Evolutionary conservation across 2,888 invertebrate genomes (phyloP).

Genomic region (Coelopa pilipes): DNA sequence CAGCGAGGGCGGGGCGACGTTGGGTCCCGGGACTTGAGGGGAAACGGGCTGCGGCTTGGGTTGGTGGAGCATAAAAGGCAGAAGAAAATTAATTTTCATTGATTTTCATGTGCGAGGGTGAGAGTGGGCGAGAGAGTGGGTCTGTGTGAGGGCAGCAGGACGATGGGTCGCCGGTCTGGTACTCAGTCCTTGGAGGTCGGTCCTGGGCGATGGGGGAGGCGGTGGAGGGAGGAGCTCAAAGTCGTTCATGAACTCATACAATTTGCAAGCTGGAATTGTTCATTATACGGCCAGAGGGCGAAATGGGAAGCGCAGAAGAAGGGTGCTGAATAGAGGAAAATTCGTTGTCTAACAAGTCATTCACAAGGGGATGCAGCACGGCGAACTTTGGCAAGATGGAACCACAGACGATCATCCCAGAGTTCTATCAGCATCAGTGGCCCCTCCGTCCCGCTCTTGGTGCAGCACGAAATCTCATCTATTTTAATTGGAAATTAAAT

Average conservation of each 20-base stretch:
- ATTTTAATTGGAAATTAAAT: too few relatives aligned
- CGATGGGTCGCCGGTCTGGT: too few relatives aligned
- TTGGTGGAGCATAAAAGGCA: not conserved
- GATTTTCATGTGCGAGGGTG: not conserved
- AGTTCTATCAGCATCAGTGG: too few relatives aligned
- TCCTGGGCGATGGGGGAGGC: too few relatives aligned
- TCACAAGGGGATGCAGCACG: too few relatives aligned
- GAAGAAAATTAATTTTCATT: conserved; percentile 22
- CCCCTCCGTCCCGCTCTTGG: too few relatives aligned
- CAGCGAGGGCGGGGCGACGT: not conserved
- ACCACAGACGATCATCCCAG: too few relatives aligned
- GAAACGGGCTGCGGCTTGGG: not conserved
- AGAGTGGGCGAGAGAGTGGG: not conserved
- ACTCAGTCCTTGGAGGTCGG: too few relatives aligned
- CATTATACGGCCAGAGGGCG: not conserved
- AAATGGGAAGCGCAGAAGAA: not conserved
- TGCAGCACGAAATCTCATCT: too few relatives aligned
- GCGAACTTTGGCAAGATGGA: too few relatives aligned
- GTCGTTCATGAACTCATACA: conserved; percentile 15
- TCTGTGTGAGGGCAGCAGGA: not conserved
- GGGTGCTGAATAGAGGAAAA: too few relatives aligned
- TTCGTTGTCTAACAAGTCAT: too few relatives aligned
- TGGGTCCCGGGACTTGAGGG: not conserved
- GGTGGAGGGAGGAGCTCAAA: not conserved
- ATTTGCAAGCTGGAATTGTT: conserved; percentile 27